These are phyloP conservation scores for Euura saliciscinereae DNA, from an alignment of 1,140 invertebrate genomes.

Conservation along the genomic window DNA sequence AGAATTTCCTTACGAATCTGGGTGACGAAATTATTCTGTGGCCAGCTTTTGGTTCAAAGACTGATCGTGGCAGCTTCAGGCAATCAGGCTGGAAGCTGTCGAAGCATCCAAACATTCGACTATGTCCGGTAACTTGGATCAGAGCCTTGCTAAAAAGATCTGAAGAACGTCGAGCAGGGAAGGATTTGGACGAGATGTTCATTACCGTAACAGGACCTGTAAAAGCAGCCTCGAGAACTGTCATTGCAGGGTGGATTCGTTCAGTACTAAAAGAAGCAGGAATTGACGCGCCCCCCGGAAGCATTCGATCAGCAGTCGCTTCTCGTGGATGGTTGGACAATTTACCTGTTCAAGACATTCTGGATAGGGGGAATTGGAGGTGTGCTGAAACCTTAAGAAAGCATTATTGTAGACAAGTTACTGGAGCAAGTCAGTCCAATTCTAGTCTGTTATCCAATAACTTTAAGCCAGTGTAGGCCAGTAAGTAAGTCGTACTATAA, in stretches of 20 bases:
- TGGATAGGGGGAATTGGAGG: constrained; percentile 35
- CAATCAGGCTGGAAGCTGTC: constrained; percentile 15
- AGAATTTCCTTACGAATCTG: constrained; percentile 21
- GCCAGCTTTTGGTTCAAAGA: constrained; percentile 36
- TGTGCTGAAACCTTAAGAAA: constrained; percentile 34
- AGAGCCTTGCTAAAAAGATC: constrained; percentile 23
- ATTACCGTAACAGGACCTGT: constrained; percentile 18
- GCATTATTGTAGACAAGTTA: constrained; percentile 32
- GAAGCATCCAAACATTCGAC: constrained; percentile 18
- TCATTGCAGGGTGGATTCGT: constrained; percentile 38
- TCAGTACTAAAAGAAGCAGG: constrained; percentile 30
- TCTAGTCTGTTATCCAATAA: constrained; percentile 18
- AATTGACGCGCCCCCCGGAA: constrained; percentile 33
- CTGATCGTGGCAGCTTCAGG: constrained; percentile 19
- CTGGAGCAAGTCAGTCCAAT: neutral
- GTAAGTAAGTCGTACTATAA: neutral
- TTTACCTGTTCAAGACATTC: constrained; percentile 33
- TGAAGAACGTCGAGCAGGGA: neutral
- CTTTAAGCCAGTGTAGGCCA: constrained; percentile 12
- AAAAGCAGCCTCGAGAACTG: constrained; percentile 28
- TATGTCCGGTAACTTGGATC: constrained; percentile 24
- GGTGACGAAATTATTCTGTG: constrained; percentile 26
- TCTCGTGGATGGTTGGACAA: constrained; percentile 31
- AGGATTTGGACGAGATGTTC: constrained; percentile 14
- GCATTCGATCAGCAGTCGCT: constrained; percentile 39